These are phyloP conservation scores for Pocillopora damicornis DNA, from an alignment of 64 coral and sea anemone genomes.

Conservation along the genomic window DNA sequence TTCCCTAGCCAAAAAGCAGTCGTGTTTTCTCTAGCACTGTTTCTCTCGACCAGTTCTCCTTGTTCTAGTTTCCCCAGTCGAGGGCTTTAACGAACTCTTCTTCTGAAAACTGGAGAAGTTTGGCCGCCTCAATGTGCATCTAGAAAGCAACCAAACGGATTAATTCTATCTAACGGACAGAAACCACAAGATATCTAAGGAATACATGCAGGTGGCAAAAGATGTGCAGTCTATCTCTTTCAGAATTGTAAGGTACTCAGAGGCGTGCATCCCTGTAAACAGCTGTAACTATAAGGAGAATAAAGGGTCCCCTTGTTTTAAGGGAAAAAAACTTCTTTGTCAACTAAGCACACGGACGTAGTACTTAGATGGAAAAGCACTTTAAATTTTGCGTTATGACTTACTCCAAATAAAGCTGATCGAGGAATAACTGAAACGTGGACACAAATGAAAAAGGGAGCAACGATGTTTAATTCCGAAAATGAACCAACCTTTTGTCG, in stretches of 20 bases:
- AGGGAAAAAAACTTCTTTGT: too few relatives aligned
- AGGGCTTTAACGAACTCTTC: conserved; percentile 98
- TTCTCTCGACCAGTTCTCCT: background rate
- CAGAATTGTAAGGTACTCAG: too few relatives aligned
- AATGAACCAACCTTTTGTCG: conserved; percentile 72
- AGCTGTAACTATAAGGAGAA: background rate
- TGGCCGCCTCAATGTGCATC: conserved; percentile 98
- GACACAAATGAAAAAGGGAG: background rate
- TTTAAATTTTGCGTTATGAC: background rate
- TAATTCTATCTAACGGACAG: background rate
- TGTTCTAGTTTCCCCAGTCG: conserved; percentile 84
- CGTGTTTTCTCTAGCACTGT: background rate
- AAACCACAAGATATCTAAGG: background rate
- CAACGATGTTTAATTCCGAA: too few relatives aligned
- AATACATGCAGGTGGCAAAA: too few relatives aligned
- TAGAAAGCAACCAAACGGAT: conserved; percentile 8
- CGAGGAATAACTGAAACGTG: background rate
- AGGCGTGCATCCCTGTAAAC: too few relatives aligned
- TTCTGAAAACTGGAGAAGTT: conserved; percentile 85
- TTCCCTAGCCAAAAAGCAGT: background rate
- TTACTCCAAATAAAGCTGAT: background rate
- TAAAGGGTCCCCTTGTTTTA: too few relatives aligned
- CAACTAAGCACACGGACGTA: too few relatives aligned
- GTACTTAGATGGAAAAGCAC: too few relatives aligned
- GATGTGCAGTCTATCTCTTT: too few relatives aligned